These are phyloP conservation scores for Myrmecobius fasciatus DNA, from an alignment of 2,113 vertebrate species.

Conservation along the genomic window DNA sequence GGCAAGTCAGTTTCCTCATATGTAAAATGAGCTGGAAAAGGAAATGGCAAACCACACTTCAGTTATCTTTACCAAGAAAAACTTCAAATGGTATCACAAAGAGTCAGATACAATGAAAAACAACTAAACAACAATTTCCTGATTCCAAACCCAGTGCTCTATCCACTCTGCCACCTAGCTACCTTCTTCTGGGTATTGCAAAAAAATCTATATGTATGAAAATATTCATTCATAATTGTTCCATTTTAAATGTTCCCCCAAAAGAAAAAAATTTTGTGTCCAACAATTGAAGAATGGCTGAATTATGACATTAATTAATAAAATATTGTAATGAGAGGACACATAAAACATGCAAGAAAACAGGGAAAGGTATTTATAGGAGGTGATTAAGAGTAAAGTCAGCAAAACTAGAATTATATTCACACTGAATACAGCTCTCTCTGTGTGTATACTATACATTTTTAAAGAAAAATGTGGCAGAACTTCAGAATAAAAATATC, in stretches of 20 bases:
- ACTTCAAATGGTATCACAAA: neutral
- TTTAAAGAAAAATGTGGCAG: neutral
- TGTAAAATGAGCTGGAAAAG: neutral
- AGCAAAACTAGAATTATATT: neutral
- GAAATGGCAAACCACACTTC: neutral
- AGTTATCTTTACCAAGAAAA: neutral
- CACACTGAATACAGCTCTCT: neutral
- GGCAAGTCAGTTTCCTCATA: neutral
- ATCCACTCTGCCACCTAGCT: neutral
- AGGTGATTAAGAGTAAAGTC: neutral
- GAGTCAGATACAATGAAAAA: too few species aligned
- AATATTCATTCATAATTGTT: neutral
- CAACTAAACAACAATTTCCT: neutral
- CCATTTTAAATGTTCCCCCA: neutral
- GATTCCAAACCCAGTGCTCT: neutral
- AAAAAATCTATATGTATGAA: neutral
- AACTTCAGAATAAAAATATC: neutral
- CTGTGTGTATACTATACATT: neutral
- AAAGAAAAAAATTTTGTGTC: neutral
- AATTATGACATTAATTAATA: neutral
- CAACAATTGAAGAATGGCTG: neutral
- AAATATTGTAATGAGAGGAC: neutral
- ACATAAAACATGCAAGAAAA: neutral
- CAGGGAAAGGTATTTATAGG: neutral
- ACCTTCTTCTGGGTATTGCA: neutral